A percentile compares a stretch with the other conserved stretches of the same genome.
phyloP scores from a whole-genome alignment of 2,797 vertebrate species.

The Cheirogaleus major region DNA sequence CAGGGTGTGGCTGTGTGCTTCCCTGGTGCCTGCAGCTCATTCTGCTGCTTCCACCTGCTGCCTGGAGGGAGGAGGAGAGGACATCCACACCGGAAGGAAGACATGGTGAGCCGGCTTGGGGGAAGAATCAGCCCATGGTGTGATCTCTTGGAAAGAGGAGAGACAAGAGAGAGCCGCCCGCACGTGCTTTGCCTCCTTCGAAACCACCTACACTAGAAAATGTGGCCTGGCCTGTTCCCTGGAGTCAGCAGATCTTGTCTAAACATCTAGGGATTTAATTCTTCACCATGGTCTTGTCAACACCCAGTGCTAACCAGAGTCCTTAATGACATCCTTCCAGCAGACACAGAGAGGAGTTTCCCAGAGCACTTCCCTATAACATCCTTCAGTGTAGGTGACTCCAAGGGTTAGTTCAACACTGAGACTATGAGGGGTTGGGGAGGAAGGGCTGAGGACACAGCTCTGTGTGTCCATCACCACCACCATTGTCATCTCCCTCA shows the following conservation, averaged over 20 bases:
- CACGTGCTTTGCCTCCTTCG: rapidly evolving
- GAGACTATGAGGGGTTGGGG: background rate
- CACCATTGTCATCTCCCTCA: background rate
- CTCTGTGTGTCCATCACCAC: background rate
- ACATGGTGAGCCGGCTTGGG: background rate
- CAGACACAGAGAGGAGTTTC: background rate
- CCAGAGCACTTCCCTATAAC: background rate
- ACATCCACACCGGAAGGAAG: background rate
- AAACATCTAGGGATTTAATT: background rate
- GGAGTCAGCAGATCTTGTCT: background rate
- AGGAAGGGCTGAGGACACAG: background rate
- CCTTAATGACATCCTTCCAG: background rate
- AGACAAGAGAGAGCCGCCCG: no score
- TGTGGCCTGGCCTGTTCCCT: background rate
- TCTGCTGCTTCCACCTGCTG: background rate
- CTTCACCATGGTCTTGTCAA: background rate
- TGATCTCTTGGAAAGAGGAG: background rate
- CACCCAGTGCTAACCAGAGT: background rate
- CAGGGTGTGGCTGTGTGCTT: background rate
- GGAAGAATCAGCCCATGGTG: no score
- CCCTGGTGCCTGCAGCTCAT: background rate
- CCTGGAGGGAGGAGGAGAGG: background rate
- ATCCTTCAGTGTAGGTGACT: background rate
- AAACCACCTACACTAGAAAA: rapidly evolving
- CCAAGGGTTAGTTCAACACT: no score